A percentile compares a stretch with the other conserved stretches of the same genome.
These are phyloP conservation scores for Helicorthomorpha holstii DNA, from an alignment of 1,140 invertebrate species.

Conservation along the genomic window DNA sequence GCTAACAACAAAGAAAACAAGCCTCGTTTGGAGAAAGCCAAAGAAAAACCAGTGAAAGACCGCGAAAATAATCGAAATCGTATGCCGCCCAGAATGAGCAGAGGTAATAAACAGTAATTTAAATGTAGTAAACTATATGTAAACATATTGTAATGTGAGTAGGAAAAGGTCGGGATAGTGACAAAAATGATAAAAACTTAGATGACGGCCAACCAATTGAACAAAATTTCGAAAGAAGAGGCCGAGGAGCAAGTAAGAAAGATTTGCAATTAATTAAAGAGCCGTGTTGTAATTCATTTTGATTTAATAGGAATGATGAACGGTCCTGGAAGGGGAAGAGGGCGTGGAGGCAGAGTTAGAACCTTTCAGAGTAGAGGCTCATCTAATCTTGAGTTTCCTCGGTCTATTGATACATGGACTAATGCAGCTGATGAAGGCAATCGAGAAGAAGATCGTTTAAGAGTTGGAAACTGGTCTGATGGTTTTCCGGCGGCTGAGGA, in stretches of 20 bases:
- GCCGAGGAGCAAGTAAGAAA: conserved; percentile 28
- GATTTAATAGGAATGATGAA: conserved; percentile 8
- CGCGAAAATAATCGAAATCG: conserved; percentile 9
- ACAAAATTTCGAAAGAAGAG: conserved; percentile 30
- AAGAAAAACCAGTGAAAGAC: conserved; percentile 19
- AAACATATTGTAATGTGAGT: neutral
- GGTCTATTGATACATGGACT: conserved; percentile 41
- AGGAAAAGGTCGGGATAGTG: conserved; percentile 39
- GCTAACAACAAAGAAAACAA: conserved; percentile 23
- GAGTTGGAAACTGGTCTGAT: conserved; percentile 25
- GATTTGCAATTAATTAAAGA: neutral
- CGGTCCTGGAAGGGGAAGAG: conserved; percentile 18
- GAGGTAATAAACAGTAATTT: conserved; percentile 15
- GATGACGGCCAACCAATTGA: conserved; percentile 28
- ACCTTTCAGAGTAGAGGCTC: neutral
- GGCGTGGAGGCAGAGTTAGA: conserved; percentile 8
- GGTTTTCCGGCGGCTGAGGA: conserved; percentile 47
- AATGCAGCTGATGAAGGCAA: conserved; percentile 31
- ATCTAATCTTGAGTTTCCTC: conserved; percentile 10
- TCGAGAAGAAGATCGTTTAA: conserved; percentile 15
- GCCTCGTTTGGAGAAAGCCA: conserved; percentile 20
- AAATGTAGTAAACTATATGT: neutral
- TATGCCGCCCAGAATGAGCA: conserved; percentile 30
- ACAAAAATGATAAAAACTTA: conserved; percentile 39
- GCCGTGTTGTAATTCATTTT: neutral